Conservation (phyloP, 2,888 invertebrate genomes). For the Cecidostiba fungosa region DNA sequence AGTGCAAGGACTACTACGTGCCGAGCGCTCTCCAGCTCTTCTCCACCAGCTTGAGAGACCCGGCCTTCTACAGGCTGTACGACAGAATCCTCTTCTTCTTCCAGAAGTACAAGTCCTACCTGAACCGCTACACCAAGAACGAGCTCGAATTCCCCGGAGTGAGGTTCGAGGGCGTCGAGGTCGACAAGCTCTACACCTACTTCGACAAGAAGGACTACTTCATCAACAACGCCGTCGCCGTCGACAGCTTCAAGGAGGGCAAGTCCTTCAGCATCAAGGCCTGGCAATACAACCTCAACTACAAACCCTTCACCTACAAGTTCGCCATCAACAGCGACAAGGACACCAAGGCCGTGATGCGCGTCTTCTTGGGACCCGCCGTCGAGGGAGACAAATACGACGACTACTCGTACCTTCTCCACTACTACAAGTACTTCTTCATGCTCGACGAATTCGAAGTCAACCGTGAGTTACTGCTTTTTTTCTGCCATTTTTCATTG, state of each 20-base stretch:
- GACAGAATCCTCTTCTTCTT: conserved; percentile 84
- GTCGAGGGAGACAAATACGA: conserved; percentile 82
- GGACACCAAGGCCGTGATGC: conserved; percentile 83
- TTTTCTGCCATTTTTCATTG: not conserved
- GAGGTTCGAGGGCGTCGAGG: conserved; percentile 84
- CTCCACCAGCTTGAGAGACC: conserved; percentile 86
- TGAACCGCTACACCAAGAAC: conserved; percentile 83
- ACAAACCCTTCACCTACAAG: conserved; percentile 85
- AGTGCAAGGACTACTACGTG: conserved; percentile 79
- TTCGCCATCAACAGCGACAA: conserved; percentile 84
- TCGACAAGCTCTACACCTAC: conserved; percentile 86
- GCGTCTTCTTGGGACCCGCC: conserved; percentile 87
- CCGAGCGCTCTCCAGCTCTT: conserved; percentile 86
- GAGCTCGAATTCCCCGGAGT: conserved; percentile 84
- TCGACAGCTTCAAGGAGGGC: conserved; percentile 80
- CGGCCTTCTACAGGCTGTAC: conserved; percentile 86
- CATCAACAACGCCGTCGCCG: conserved; percentile 84
- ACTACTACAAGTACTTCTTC: conserved; percentile 82
- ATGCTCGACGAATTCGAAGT: conserved; percentile 83
- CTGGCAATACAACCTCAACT: conserved; percentile 86
- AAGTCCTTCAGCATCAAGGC: conserved; percentile 82
- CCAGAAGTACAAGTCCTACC: conserved; percentile 81
- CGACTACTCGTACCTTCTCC: conserved; percentile 80
- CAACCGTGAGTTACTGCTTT: conserved; percentile 83
- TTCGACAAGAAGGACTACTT: conserved; percentile 85